A percentile compares a stretch with the other conserved stretches of the same genome.
Conservation (phyloP, 2,113 vertebrate species). For the Pipa parva region DNA sequence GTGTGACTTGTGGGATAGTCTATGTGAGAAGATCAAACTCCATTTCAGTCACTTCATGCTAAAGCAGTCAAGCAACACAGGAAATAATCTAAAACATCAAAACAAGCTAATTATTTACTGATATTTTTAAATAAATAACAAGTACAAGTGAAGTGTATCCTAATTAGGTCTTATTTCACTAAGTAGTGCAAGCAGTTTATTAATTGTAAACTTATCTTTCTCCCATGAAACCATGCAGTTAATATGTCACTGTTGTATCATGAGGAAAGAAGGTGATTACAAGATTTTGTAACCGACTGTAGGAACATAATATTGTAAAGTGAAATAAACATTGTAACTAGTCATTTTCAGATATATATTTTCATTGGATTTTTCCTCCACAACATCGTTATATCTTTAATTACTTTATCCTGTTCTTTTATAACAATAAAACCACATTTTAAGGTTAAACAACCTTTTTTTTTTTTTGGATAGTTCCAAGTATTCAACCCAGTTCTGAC, state of each 20-base stretch:
- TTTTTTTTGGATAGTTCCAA: too few species aligned
- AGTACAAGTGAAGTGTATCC: neutral
- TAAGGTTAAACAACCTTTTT: too few species aligned
- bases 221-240: neutral
- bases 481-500: neutral
- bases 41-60: constrained; percentile 23
- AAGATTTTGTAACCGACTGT: too few species aligned
- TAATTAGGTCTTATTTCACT: neutral
- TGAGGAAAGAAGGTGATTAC: too few species aligned
- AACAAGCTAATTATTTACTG: constrained; percentile 31
- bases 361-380: too few species aligned
- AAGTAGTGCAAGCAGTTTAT: neutral
- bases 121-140: constrained; percentile 27
- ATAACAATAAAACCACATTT: too few species aligned
- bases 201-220: constrained; percentile 2
- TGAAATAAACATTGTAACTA: too few species aligned
- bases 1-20: neutral
- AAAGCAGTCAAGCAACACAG: constrained; percentile 24
- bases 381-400: too few species aligned
- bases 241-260: constrained; percentile 10
- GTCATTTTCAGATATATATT: too few species aligned
- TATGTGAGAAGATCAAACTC: constrained; percentile 26
- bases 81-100: constrained; percentile 21
- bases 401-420: too few species aligned
- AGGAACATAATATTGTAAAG: too few species aligned